Evolutionary conservation across 1,140 invertebrate genomes (phyloP).

Genomic region (Drosophila subpulchrella): DNA sequence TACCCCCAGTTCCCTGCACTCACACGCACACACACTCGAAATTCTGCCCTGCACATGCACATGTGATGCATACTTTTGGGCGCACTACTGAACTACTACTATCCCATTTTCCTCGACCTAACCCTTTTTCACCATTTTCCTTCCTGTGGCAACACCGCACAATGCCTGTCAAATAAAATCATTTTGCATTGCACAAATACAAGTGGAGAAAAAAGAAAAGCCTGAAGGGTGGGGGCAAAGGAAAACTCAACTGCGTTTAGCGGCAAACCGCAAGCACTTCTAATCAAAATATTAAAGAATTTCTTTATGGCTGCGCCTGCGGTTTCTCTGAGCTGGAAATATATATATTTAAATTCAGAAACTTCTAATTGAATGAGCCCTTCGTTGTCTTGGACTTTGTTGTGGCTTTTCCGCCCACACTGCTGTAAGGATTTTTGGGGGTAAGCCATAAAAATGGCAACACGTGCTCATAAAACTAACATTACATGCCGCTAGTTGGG

Average conservation of each 20-base stretch:
- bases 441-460: constrained; percentile 59
- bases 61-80: constrained; percentile 57
- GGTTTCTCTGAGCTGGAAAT: constrained; percentile 46
- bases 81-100: not conserved
- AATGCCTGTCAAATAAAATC: constrained; percentile 74
- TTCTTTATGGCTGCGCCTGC: constrained; percentile 48
- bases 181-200: constrained; percentile 67
- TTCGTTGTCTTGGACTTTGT: constrained; percentile 41
- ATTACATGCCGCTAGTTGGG: constrained; percentile 49
- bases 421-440: constrained; percentile 6
- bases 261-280: constrained; percentile 70
- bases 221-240: not conserved
- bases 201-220: not conserved
- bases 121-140: constrained; percentile 3
- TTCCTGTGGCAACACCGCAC: constrained; percentile 42
- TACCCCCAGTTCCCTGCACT: constrained; percentile 29
- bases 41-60: constrained; percentile 36
- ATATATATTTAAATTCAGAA: constrained; percentile 58
- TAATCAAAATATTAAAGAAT: constrained; percentile 74
- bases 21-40: constrained; percentile 8
- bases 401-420: constrained; percentile 57
- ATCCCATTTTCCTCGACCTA: too few relatives aligned
- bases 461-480: constrained; percentile 64
- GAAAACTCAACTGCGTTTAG: constrained; percentile 51
- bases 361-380: constrained; percentile 68